Base-by-base conservation (phyloP, 2,888 invertebrate genomes). In the Pseudococcus longispinus region DNA sequence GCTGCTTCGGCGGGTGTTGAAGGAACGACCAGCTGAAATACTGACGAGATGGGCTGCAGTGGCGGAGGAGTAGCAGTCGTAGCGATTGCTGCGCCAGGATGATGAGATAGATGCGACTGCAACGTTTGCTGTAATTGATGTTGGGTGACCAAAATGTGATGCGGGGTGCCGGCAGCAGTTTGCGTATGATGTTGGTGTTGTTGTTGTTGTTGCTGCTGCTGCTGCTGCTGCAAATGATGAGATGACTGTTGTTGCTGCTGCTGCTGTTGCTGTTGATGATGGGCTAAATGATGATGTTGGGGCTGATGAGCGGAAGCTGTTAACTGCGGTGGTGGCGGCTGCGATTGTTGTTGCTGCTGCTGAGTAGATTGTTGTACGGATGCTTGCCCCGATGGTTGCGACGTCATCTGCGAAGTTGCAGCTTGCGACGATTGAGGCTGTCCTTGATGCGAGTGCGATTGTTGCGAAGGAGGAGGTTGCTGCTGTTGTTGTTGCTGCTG, bases 61-160 rank as follows among this genome's bases (percentile, higher is more conserved):
- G 86, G 80, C 23, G 86, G 86, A 11, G 86, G 86, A 80, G 77
- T 46, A 11, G 70, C 74, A 6, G 77, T 42, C 0, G 44, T 44
- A 0, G 85, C 29, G 44, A n/a, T n/a, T 37, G 32, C 44, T 8
- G 85, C 44, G 3, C 44, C 74, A 8, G 86, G 86, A 51, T 86
- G 86, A 80, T 86, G 86, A 32, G 77, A 80, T 20, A 86, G n/a
- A 51, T 86, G 86, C 13, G 86, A 74, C 42, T 86, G 86, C 46
- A 86, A 55, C 5, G 86, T 86, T 51, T 86, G 86, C 26, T 86
- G 86, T 9, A 86, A 13, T 37, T 86, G 86, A 51, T 86, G 86
- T 77, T 86, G 86, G 1, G 86, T 80, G 26, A 86, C 77, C 37
- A 86, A 55, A 29, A 86, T 77, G 26, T 86, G 86, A 77, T 86